Evolutionary conservation across 2,797 vertebrate species (phyloP).

Genomic region (Melanotaenia parkinsoni): DNA sequence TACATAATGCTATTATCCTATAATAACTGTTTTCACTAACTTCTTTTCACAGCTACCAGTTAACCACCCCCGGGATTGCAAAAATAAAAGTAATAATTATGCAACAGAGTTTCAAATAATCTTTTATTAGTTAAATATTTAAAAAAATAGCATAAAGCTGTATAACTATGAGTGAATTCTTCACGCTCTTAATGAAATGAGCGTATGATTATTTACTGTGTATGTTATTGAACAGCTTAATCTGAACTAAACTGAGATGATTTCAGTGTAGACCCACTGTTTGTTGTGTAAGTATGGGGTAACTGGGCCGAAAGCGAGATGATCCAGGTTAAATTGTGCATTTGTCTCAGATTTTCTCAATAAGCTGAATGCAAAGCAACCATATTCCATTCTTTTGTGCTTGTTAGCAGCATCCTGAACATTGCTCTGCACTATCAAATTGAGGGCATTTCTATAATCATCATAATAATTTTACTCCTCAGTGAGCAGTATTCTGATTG

Average conservation of each 20-base stretch:
- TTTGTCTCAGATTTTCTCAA: neutral
- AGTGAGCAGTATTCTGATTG: conserved; percentile 42
- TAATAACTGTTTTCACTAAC: neutral
- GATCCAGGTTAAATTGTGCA: conserved; percentile 16
- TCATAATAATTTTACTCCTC: conserved; percentile 65
- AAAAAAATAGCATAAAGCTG: neutral
- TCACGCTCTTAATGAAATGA: neutral
- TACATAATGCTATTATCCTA: neutral
- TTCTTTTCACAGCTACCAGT: neutral
- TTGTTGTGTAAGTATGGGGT: neutral
- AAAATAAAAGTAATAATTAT: too few species aligned
- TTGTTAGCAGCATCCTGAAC: conserved; percentile 48
- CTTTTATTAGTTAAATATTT: too few species aligned
- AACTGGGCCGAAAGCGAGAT: neutral
- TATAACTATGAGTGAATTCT: neutral
- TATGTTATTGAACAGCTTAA: neutral
- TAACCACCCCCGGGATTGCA: too few species aligned
- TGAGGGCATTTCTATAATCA: conserved; percentile 30
- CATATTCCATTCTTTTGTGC: conserved; percentile 24
- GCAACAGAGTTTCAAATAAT: neutral
- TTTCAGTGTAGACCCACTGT: neutral
- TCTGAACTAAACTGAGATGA: neutral
- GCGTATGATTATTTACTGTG: neutral
- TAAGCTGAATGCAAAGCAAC: conserved; percentile 16
- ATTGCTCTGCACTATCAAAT: conserved; percentile 29